These are phyloP conservation scores for Macropis europaea DNA, from an alignment of 2,888 invertebrate genomes.

Conservation along the genomic window DNA sequence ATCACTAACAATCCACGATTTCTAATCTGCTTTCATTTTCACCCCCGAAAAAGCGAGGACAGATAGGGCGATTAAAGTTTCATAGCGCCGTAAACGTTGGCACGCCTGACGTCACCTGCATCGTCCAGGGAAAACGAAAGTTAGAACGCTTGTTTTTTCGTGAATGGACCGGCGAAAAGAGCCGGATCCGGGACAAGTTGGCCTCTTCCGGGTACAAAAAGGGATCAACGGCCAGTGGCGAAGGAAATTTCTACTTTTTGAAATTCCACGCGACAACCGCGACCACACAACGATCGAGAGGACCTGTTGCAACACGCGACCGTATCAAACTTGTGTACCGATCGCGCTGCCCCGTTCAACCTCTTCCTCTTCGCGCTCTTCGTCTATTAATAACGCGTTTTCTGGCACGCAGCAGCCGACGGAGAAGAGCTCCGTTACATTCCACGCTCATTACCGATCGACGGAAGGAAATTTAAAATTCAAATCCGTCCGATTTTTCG, in stretches of 20 bases:
- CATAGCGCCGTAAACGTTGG: constrained; percentile 43
- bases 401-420: constrained; percentile 59
- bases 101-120: constrained; percentile 32
- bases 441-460: constrained; percentile 69
- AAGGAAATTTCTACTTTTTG: constrained; percentile 13
- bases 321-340: background rate
- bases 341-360: background rate
- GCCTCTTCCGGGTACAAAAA: background rate
- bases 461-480: constrained; percentile 73
- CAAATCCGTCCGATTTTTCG: constrained; percentile 67
- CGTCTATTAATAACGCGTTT: constrained; percentile 55
- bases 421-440: constrained; percentile 72
- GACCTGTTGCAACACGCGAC: background rate
- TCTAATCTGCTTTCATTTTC: constrained; percentile 33
- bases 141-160: constrained; percentile 41
- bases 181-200: background rate
- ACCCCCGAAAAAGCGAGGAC: background rate
- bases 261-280: background rate
- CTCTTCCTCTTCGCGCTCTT: background rate
- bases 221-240: background rate
- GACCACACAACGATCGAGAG: background rate
- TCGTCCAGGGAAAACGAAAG: constrained; percentile 40
- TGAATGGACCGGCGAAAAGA: constrained; percentile 23
- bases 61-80: constrained; percentile 39
- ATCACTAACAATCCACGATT: constrained; percentile 10